Base-by-base conservation (phyloP, 2,888 invertebrate species). In the Chouioia cunea region DNA sequence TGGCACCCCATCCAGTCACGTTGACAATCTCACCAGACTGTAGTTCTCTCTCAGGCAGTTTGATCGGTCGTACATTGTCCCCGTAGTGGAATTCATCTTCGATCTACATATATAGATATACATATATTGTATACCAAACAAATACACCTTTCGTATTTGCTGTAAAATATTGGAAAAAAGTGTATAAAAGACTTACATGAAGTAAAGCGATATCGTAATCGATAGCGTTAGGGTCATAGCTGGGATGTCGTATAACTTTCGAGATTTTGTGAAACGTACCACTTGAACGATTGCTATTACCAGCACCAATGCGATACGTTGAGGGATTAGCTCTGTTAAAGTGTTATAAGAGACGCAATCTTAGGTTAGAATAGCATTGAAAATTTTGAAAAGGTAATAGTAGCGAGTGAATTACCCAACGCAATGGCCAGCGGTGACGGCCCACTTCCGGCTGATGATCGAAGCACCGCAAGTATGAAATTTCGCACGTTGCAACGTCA, bases 171-270 rank as follows among this genome's bases (percentile, higher is more conserved):
- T n/a, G n/a, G n/a, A n/a, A n/a, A n/a, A n/a, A n/a, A n/a, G n/a
- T 20, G 16, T 18, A 36, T 18, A 14, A 20, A 36, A 20, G 4
- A 44, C 70, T 20, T 63, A 86, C 85, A 80, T 85, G 77, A 20
- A 88, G 63, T 27, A 88, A 68, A 4, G 86, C 83, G 16, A 87
- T 84, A 47, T 88, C 88, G 67, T 86, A 88, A 76, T 36, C 36
- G 6, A 36, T 36, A 10, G 36, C 36, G 10, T 1, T 10, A 6
- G 36, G 12, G 12, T 36, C 6, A 12, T 36, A 36, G 36, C 12
- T 6, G 36, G 36, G 36, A 36, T 87, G 88, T 27, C 77, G 74
- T n/a, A 86, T 79, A 2, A 76, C 56, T 1, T 15, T 65, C 16
- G 75, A 74, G 3, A 80, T 43, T 1, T 10, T 0, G 60, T 79